A percentile compares a stretch with the other conserved stretches of the same genome.
These are phyloP conservation scores for Baryphthengus martii DNA, from an alignment of 2,113 vertebrate genomes.

Conservation along the genomic window DNA sequence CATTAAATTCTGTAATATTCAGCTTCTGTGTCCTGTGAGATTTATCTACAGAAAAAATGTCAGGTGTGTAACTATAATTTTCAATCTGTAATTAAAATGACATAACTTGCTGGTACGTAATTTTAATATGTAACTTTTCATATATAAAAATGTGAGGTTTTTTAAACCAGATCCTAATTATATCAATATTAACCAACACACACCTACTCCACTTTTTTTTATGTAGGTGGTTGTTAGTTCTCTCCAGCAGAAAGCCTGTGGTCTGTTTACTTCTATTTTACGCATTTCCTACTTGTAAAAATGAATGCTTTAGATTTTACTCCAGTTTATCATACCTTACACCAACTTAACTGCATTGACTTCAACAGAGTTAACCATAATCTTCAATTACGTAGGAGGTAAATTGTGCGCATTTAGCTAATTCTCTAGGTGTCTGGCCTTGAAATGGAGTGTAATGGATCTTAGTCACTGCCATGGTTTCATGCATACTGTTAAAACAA, in stretches of 20 bases:
- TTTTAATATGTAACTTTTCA: not conserved
- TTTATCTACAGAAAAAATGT: not conserved
- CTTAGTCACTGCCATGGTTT: slow-evolving; percentile 53
- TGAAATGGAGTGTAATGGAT: slow-evolving; percentile 40
- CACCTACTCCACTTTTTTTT: slow-evolving; percentile 21
- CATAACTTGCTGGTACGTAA: not conserved
- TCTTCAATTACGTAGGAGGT: slow-evolving; percentile 27
- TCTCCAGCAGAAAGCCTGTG: not conserved
- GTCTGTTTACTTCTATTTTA: slow-evolving; percentile 11
- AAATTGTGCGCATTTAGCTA: slow-evolving; percentile 54
- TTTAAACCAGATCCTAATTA: not conserved
- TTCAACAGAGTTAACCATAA: slow-evolving; percentile 31
- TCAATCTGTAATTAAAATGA: not conserved
- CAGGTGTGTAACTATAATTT: not conserved
- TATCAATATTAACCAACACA: slow-evolving; percentile 10
- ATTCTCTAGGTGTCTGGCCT: slow-evolving; percentile 52
- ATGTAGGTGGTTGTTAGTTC: slow-evolving; percentile 28
- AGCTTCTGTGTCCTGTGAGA: not conserved
- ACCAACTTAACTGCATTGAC: not conserved
- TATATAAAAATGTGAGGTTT: not conserved
- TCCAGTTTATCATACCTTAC: not conserved
- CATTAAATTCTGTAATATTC: not conserved
- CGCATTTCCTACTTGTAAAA: not conserved
- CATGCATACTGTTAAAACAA: slow-evolving; percentile 47
- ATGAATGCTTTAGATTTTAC: not conserved